These are phyloP conservation scores for Cryptops parisi DNA, from an alignment of 2,888 invertebrate species.

Conservation along the genomic window DNA sequence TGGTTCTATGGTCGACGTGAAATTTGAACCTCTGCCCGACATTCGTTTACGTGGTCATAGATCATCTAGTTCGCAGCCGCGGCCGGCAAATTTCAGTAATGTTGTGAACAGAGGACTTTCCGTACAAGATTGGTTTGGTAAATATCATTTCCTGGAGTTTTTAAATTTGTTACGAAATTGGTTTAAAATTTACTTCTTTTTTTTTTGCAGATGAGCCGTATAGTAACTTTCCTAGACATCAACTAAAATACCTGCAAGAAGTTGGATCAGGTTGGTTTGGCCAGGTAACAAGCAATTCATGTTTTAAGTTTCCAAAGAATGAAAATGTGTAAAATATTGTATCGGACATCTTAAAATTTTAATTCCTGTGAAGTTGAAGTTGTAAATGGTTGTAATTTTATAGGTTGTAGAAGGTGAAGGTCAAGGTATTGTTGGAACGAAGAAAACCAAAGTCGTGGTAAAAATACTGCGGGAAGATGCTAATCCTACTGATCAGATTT, in stretches of 20 bases:
- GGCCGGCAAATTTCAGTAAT: constrained; percentile 24
- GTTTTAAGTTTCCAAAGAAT: no score
- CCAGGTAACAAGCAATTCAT: constrained; percentile 36
- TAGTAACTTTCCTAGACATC: constrained; percentile 54
- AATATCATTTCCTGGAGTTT: not conserved
- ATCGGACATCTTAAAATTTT: no score
- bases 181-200: constrained; percentile 6
- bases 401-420: constrained; percentile 67
- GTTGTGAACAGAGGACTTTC: constrained; percentile 29
- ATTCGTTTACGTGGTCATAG: constrained; percentile 6
- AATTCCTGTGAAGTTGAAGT: not conserved
- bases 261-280: constrained; percentile 77
- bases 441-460: constrained; percentile 49
- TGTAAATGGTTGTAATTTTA: constrained; percentile 15
- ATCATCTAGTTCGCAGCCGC: constrained; percentile 1
- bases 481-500: constrained; percentile 54
- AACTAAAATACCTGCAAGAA: constrained; percentile 65
- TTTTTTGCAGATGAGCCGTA: constrained; percentile 34
- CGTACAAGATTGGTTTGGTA: constrained; percentile 33
- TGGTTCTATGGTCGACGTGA: constrained; percentile 9
- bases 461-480: constrained; percentile 66
- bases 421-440: constrained; percentile 34
- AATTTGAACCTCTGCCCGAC: constrained; percentile 17
- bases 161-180: not conserved
- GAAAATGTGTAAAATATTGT: no score